Percentiles rank a stretch among this genome's conserved stretches.
Conservation (phyloP, 2,113 vertebrate species). For the Mus spicilegus region DNA sequence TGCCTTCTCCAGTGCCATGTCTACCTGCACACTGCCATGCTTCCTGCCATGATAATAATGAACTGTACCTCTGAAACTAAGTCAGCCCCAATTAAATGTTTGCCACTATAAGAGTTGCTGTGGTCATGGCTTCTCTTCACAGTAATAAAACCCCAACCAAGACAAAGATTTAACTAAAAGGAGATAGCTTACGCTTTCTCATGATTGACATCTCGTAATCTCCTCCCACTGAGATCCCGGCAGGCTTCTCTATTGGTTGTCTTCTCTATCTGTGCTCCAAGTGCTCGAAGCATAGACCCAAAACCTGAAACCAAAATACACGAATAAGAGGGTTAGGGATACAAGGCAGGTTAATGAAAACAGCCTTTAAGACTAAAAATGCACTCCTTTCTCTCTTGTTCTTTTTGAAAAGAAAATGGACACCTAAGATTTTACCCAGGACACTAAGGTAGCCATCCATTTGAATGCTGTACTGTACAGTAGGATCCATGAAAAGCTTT, state of each 20-base stretch:
- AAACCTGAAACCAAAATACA: slow-evolving; percentile 88
- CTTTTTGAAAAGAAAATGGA: background rate
- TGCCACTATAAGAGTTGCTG: too few relatives aligned
- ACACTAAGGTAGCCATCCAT: background rate
- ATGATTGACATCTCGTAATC: slow-evolving; percentile 97
- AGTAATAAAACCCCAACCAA: too few relatives aligned
- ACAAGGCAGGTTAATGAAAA: background rate
- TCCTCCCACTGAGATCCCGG: slow-evolving; percentile 95
- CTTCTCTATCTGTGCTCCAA: slow-evolving; percentile 99
- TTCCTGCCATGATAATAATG: too few relatives aligned
- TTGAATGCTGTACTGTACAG: background rate
- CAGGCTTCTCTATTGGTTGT: slow-evolving; percentile 98
- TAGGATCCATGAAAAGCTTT: background rate
- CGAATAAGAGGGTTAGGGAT: slow-evolving; percentile 33
- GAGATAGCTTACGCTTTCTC: slow-evolving; percentile 94
- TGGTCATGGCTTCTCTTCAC: too few relatives aligned
- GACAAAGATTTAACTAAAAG: background rate
- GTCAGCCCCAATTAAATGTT: too few relatives aligned
- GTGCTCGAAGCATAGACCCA: slow-evolving; percentile 97
- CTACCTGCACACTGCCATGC: too few relatives aligned
- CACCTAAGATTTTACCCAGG: background rate
- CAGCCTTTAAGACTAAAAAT: background rate
- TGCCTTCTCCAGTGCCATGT: too few relatives aligned
- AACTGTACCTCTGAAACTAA: too few relatives aligned
- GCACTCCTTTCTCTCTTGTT: background rate